phyloP scores from a whole-genome alignment of 2,797 vertebrate genomes.

The Lagorchestes hirsutus region DNA sequence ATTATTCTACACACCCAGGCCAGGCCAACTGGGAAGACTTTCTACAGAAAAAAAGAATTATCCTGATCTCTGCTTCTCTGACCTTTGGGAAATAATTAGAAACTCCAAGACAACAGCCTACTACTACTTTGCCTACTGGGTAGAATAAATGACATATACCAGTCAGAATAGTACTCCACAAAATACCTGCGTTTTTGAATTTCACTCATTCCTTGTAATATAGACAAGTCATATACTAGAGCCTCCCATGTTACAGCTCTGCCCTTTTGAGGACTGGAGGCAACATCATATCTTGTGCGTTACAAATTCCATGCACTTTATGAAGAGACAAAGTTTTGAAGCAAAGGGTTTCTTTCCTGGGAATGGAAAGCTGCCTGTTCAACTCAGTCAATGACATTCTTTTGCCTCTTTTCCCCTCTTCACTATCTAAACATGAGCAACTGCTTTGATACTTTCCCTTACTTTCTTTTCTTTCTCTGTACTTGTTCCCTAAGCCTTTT shows the following conservation, averaged over 20 bases:
- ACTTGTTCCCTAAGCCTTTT: neutral
- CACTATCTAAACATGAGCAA: neutral
- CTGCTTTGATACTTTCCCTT: neutral
- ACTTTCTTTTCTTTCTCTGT: neutral
- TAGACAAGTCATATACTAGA: neutral
- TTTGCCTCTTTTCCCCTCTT: neutral
- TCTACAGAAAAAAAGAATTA: neutral
- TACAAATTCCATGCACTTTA: neutral
- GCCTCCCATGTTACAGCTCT: neutral
- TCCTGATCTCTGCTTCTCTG: neutral
- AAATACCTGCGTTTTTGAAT: neutral
- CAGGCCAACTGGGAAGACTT: neutral
- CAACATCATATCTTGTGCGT: neutral
- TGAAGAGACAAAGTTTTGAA: neutral
- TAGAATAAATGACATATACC: neutral
- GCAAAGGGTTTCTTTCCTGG: neutral
- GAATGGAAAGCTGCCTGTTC: neutral
- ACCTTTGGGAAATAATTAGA: neutral
- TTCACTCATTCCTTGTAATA: neutral
- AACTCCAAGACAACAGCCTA: neutral
- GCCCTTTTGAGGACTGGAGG: neutral
- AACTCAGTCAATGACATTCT: neutral
- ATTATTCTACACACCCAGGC: neutral
- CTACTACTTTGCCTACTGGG: neutral
- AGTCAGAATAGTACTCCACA: neutral